Percentiles rank a stretch among this genome's conserved stretches.
Evolutionary conservation across 2,888 invertebrate species (phyloP).

Genomic region (Epistrophella euchroma): DNA sequence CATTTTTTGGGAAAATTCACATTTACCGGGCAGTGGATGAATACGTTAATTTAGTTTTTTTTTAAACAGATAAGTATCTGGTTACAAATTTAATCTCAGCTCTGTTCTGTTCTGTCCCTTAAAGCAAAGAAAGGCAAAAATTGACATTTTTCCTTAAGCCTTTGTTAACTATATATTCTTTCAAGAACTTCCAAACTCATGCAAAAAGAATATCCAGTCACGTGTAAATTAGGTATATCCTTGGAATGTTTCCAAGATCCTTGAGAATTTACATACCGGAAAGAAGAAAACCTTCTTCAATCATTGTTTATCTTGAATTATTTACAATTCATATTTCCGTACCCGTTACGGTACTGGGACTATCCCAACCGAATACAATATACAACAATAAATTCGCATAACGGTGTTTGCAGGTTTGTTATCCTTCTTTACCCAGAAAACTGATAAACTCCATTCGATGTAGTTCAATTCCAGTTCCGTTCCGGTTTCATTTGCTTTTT

Average conservation of each 20-base stretch:
- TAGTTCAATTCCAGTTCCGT: neutral
- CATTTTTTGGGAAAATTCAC: too few relatives aligned
- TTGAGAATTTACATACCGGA: neutral
- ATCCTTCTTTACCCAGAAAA: conserved; percentile 4
- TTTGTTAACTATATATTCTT: neutral
- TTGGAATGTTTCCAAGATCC: neutral
- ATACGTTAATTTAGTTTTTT: too few relatives aligned
- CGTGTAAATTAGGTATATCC: neutral
- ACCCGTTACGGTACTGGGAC: neutral
- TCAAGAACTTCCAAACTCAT: neutral
- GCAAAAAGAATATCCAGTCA: neutral
- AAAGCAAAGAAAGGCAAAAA: too few relatives aligned
- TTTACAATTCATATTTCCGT: conserved; percentile 48
- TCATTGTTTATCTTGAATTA: conserved; percentile 35
- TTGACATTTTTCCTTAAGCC: too few relatives aligned
- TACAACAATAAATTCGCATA: conserved; percentile 25
- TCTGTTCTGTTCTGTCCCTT: too few relatives aligned
- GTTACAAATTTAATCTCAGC: too few relatives aligned
- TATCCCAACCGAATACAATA: conserved; percentile 6
- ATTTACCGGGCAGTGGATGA: too few relatives aligned
- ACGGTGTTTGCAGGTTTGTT: neutral
- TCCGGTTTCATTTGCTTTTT: neutral
- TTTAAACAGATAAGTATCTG: neutral
- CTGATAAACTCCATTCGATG: conserved; percentile 23
- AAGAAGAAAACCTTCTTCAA: neutral